phyloP scores from a whole-genome alignment of 1,140 invertebrate genomes.

The Paracyclopina nana region DNA sequence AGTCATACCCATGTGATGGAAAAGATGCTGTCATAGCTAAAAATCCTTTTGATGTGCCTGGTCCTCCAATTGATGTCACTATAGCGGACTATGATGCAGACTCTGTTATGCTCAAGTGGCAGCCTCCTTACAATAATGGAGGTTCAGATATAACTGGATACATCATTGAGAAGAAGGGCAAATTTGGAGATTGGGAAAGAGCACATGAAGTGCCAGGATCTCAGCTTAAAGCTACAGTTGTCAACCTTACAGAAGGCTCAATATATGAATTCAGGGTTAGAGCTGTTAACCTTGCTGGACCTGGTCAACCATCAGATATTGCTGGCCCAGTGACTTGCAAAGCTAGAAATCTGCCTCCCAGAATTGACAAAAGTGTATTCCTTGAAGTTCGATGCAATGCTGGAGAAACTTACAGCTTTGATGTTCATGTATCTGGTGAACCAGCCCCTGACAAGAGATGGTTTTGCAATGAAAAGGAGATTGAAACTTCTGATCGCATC shows the following conservation, averaged over 20 bases:
- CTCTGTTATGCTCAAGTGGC: conserved; percentile 73
- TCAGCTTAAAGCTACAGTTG: conserved; percentile 59
- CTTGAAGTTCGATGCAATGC: conserved; percentile 64
- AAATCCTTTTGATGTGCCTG: conserved; percentile 85
- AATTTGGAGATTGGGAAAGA: conserved; percentile 84
- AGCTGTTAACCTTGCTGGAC: conserved; percentile 80
- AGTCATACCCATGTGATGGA: conserved; percentile 76
- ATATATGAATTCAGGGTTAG: conserved; percentile 73
- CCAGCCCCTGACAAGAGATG: conserved; percentile 75
- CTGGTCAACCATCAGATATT: conserved; percentile 65
- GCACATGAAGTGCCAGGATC: conserved; percentile 57
- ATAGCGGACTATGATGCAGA: conserved; percentile 92
- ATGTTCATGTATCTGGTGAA: conserved; percentile 66
- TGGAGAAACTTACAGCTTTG: conserved; percentile 59
- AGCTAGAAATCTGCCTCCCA: conserved; percentile 60
- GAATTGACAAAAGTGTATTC: conserved; percentile 70
- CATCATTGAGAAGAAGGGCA: conserved; percentile 78
- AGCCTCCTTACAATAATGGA: conserved; percentile 53
- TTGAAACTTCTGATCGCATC: conserved; percentile 42
- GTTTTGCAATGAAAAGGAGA: conserved; percentile 50
- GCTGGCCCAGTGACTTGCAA: conserved; percentile 74
- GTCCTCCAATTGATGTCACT: conserved; percentile 67
- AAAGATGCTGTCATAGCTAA: conserved; percentile 73
- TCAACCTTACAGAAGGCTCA: conserved; percentile 71
- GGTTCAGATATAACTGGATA: conserved; percentile 69